Percentiles rank a stretch among this genome's conserved stretches.
Evolutionary conservation across 2,113 vertebrate species (phyloP).

Genomic region (Drymodes brunneopygia): DNA sequence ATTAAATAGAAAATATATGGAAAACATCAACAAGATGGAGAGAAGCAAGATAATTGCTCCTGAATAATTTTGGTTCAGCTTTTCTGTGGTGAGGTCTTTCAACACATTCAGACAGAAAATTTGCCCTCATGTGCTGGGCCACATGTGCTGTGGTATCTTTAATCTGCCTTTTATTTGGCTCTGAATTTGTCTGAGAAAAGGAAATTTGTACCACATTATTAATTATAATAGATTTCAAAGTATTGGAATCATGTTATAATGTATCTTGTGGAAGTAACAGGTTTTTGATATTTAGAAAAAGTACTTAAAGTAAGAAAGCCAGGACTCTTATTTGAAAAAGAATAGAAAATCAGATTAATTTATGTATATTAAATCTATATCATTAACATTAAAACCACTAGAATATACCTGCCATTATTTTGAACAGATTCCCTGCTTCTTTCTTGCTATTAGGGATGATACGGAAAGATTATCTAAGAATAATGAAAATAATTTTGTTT

Average conservation of each 20-base stretch:
- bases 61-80: neutral
- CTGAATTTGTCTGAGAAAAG: neutral
- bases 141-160: neutral
- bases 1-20: neutral
- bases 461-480: neutral
- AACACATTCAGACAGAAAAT: neutral
- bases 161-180: neutral
- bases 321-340: neutral
- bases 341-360: neutral
- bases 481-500: neutral
- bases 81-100: neutral
- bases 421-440: neutral
- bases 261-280: neutral
- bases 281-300: neutral
- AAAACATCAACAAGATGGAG: neutral
- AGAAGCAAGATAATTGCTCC: neutral
- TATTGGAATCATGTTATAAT: neutral
- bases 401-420: neutral
- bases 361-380: neutral
- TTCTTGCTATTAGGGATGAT: neutral
- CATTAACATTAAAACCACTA: neutral
- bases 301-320: neutral
- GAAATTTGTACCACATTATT: neutral
- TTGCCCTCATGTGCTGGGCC: accelerated
- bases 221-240: neutral